These are phyloP conservation scores for Globia sparganii DNA, from an alignment of 2,888 invertebrate species.

Conservation along the genomic window DNA sequence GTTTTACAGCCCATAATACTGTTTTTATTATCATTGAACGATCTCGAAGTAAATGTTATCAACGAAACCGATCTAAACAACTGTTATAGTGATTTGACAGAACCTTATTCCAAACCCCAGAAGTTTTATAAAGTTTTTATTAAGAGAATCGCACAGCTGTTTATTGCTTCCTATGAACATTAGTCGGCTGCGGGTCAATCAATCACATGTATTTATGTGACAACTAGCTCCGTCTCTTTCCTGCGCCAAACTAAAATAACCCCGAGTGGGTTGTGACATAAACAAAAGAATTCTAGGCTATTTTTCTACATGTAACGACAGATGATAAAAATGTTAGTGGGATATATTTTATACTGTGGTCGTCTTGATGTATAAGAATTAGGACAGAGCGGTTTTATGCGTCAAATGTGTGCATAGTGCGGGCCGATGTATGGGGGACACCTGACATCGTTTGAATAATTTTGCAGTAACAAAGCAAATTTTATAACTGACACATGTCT, in stretches of 20 bases:
- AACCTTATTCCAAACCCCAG: slow-evolving; percentile 61
- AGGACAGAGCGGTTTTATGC: slow-evolving; percentile 71
- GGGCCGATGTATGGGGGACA: slow-evolving; percentile 79
- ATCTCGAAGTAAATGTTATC: slow-evolving; percentile 66
- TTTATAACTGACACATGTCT: slow-evolving; percentile 83
- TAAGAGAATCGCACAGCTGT: slow-evolving; percentile 80
- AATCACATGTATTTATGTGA: slow-evolving; percentile 89
- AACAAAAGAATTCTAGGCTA: slow-evolving; percentile 72
- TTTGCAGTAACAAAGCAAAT: slow-evolving; percentile 83
- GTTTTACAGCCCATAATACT: slow-evolving; percentile 65
- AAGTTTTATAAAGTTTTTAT: slow-evolving; percentile 63
- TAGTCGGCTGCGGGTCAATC: slow-evolving; percentile 88
- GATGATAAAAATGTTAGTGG: slow-evolving; percentile 69
- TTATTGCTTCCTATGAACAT: slow-evolving; percentile 87
- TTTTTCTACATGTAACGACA: slow-evolving; percentile 70
- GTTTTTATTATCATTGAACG: slow-evolving; percentile 62
- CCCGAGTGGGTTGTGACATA: slow-evolving; percentile 72
- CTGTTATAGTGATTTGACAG: slow-evolving; percentile 74
- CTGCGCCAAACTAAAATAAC: slow-evolving; percentile 71
- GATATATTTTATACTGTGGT: slow-evolving; percentile 71
- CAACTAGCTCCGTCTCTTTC: slow-evolving; percentile 83
- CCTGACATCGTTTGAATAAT: slow-evolving; percentile 87
- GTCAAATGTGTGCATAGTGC: slow-evolving; percentile 74
- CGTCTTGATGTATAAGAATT: slow-evolving; percentile 68
- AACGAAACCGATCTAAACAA: slow-evolving; percentile 69